These are phyloP conservation scores for Pelochelys cantorii DNA, from an alignment of 2,797 vertebrate genomes.

Conservation along the genomic window DNA sequence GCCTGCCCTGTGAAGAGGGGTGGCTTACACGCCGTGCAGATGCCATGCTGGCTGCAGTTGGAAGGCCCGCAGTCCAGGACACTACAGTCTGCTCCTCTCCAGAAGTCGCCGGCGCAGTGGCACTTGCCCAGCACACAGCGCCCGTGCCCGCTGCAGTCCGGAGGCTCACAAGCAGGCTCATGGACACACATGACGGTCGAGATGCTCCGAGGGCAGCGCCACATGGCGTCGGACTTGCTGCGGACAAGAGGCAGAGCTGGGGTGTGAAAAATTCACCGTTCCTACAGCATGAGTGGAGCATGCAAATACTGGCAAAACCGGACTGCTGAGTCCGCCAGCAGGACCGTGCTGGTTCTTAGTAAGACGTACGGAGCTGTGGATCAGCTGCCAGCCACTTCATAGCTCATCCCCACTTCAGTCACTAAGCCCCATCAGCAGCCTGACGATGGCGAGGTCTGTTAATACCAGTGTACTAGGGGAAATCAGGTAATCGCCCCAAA, in stretches of 20 bases:
- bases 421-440: not conserved
- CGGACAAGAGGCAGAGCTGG: not conserved
- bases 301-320: not conserved
- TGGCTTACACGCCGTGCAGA: slow-evolving; percentile 85
- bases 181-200: slow-evolving; percentile 92
- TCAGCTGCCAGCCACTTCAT: not conserved
- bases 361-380: not conserved
- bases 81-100: slow-evolving; percentile 82
- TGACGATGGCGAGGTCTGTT: not conserved
- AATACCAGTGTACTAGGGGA: not conserved
- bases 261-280: not conserved
- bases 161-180: slow-evolving; percentile 81
- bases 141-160: slow-evolving; percentile 86
- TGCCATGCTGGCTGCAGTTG: slow-evolving; percentile 84
- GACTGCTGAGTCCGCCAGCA: not conserved
- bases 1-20: rapidly evolving
- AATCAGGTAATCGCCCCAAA: not conserved
- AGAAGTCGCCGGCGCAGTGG: slow-evolving; percentile 78
- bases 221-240: slow-evolving; percentile 80
- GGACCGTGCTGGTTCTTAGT: not conserved
- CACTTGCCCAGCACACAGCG: slow-evolving; percentile 85
- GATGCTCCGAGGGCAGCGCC: slow-evolving; percentile 89
- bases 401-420: not conserved
- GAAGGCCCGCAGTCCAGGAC: slow-evolving; percentile 82
- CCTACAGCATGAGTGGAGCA: not conserved